Evolutionary conservation across 2,888 invertebrate species (phyloP).

Genomic region (Agonopterix heracliana): DNA sequence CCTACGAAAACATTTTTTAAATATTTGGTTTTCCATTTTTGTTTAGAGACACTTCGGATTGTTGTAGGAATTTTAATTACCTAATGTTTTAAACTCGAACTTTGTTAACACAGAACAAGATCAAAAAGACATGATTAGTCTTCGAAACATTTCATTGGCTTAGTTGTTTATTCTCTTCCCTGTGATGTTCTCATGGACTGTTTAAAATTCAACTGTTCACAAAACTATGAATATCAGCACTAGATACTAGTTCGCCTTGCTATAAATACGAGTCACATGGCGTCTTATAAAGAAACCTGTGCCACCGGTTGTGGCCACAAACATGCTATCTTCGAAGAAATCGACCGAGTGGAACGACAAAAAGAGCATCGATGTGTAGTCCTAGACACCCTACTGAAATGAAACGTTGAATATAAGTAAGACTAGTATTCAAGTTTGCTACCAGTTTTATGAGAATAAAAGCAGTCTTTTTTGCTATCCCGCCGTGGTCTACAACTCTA

Average conservation of each 20-base stretch:
- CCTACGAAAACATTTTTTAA: conserved; percentile 51
- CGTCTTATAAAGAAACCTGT: conserved; percentile 30
- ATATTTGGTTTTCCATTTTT: conserved; percentile 32
- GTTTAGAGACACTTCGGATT: conserved; percentile 35
- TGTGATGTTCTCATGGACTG: too few relatives aligned
- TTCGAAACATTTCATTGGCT: too few relatives aligned
- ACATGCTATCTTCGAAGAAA: conserved; percentile 26
- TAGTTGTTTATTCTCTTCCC: too few relatives aligned
- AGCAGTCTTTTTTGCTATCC: too few relatives aligned
- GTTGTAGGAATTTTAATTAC: conserved; percentile 67
- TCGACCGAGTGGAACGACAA: conserved; percentile 15
- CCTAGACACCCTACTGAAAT: neutral
- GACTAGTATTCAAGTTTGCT: too few relatives aligned
- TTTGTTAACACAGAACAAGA: conserved; percentile 1
- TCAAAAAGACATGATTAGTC: too few relatives aligned
- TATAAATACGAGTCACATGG: conserved; percentile 17
- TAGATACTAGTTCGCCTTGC: conserved; percentile 11
- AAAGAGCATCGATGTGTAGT: neutral
- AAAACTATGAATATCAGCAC: neutral
- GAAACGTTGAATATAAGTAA: neutral
- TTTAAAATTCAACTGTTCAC: neutral
- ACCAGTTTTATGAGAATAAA: too few relatives aligned
- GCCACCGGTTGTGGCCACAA: conserved; percentile 32
- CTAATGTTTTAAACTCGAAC: conserved; percentile 11
- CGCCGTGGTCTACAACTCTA: too few relatives aligned